A percentile compares a stretch with the other conserved stretches of the same genome.
Evolutionary conservation across 2,113 vertebrate genomes (phyloP).

Genomic region (Tragelaphus imberbis): DNA sequence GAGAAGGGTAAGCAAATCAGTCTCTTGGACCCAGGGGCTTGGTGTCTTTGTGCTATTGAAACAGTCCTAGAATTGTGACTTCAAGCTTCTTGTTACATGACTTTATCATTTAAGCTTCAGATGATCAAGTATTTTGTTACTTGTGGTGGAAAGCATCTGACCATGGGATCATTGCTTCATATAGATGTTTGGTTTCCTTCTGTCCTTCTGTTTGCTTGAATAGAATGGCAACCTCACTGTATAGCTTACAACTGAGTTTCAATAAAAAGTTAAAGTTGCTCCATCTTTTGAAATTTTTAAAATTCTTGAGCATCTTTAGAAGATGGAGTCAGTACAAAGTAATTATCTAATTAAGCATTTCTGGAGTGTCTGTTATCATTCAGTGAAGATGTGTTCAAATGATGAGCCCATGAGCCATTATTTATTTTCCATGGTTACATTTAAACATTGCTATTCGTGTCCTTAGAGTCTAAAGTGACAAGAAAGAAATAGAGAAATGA

Average conservation of each 20-base stretch:
- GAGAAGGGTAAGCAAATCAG: neutral
- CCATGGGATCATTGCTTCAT: neutral
- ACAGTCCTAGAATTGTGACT: neutral
- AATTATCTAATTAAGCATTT: slow-evolving; percentile 24
- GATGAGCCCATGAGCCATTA: neutral
- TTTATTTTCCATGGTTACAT: neutral
- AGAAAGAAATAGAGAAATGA: neutral
- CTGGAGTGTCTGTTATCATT: neutral
- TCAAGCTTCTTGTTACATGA: neutral
- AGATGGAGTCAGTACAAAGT: neutral
- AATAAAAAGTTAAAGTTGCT: neutral
- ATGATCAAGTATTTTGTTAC: neutral
- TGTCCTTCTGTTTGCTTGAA: neutral
- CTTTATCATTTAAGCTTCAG: neutral
- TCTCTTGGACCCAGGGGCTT: neutral
- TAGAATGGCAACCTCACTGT: neutral
- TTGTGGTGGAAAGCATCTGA: neutral
- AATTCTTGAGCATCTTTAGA: neutral
- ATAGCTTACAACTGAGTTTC: neutral
- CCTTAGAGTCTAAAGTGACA: neutral
- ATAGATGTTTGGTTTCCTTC: neutral
- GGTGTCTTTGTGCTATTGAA: neutral
- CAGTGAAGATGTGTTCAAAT: neutral
- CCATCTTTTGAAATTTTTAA: neutral
- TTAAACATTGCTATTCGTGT: slow-evolving; percentile 7